A percentile compares a stretch with the other conserved stretches of the same genome.
Evolutionary conservation across 1,140 invertebrate genomes (phyloP).

Genomic region (Papilio glaucus): DNA sequence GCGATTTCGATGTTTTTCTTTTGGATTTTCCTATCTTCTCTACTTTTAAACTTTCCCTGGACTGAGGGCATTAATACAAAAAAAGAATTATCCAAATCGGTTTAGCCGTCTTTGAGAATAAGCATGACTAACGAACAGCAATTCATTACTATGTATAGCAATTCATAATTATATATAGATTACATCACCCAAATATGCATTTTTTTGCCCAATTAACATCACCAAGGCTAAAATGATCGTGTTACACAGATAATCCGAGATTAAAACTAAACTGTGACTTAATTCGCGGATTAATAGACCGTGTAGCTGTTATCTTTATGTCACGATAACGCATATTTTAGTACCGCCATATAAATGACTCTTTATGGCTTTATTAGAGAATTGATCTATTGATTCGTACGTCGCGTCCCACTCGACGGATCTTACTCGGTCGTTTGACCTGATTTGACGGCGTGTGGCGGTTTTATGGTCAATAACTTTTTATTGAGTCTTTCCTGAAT

Average conservation of each 20-base stretch:
- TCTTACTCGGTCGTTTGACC: constrained; percentile 51
- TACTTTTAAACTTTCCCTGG: too few species aligned
- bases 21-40: too few species aligned
- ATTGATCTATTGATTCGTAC: constrained; percentile 55
- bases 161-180: too few species aligned
- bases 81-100: too few species aligned
- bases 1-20: too few species aligned
- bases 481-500: constrained; percentile 50
- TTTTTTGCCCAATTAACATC: background rate
- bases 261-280: constrained; percentile 10
- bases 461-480: constrained; percentile 61
- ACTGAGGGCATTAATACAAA: too few species aligned
- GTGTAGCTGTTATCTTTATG: constrained; percentile 1
- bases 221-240: background rate
- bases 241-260: background rate
- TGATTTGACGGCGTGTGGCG: constrained; percentile 56
- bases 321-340: constrained; percentile 5
- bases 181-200: too few species aligned
- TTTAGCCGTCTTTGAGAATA: too few species aligned
- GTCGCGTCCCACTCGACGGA: constrained; percentile 48
- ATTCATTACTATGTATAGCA: too few species aligned
- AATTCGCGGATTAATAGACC: background rate
- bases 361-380: constrained; percentile 43
- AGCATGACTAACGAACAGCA: too few species aligned
- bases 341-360: constrained; percentile 14